A percentile compares a stretch with the other conserved stretches of the same genome.
Evolutionary conservation across 2,888 invertebrate genomes (phyloP).

Genomic region (Abscondita cerata): DNA sequence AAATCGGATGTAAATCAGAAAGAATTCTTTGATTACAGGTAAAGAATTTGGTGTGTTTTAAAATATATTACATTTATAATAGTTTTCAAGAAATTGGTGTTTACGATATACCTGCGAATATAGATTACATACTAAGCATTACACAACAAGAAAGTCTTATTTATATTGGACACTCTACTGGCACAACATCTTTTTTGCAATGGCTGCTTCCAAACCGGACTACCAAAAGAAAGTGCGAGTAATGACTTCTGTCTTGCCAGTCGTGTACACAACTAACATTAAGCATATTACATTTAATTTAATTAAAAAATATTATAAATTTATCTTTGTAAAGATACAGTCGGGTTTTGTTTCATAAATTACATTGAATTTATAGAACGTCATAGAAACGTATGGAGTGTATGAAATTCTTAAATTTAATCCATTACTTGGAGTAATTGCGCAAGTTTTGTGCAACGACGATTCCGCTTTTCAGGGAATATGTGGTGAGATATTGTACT

Average conservation of each 20-base stretch:
- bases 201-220: slow-evolving; percentile 58
- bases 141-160: slow-evolving; percentile 66
- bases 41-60: slow-evolving; percentile 12
- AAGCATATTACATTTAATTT: background rate
- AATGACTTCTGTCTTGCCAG: background rate
- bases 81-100: slow-evolving; percentile 81
- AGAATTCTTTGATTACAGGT: slow-evolving; percentile 58
- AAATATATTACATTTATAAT: slow-evolving; percentile 45
- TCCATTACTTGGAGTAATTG: background rate
- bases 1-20: slow-evolving; percentile 51
- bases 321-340: slow-evolving; percentile 27
- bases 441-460: slow-evolving; percentile 18
- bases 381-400: background rate
- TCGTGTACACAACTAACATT: background rate
- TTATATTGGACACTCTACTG: slow-evolving; percentile 75
- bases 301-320: background rate
- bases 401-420: slow-evolving; percentile 8
- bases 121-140: slow-evolving; percentile 67
- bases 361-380: slow-evolving; percentile 44
- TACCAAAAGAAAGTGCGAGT: background rate
- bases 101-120: slow-evolving; percentile 77
- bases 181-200: slow-evolving; percentile 69
- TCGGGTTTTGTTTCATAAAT: background rate
- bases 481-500: slow-evolving; percentile 11
- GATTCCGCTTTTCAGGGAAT: slow-evolving; percentile 6